Evolutionary conservation across 2,888 invertebrate species (phyloP).

Genomic region (Erebia ligea): DNA sequence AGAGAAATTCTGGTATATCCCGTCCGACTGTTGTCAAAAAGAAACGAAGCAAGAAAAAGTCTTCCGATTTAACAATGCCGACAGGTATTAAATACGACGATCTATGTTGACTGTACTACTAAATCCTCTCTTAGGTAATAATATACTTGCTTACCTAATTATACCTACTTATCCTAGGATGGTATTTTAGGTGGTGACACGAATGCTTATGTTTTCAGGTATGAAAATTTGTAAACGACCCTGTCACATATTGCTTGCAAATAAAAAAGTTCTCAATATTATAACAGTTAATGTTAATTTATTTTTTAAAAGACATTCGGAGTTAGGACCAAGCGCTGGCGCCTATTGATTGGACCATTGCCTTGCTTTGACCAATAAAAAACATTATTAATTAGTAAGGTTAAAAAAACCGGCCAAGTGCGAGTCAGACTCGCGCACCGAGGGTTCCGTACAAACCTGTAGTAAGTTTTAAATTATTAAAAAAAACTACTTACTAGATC

Average conservation of each 20-base stretch:
- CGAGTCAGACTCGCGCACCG: too few species aligned
- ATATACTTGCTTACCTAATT: too few species aligned
- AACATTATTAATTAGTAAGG: too few species aligned
- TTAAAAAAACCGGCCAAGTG: too few species aligned
- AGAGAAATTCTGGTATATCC: constrained; percentile 7
- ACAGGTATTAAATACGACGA: constrained; percentile 35
- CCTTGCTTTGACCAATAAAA: too few species aligned
- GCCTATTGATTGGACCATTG: too few species aligned
- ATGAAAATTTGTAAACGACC: constrained; percentile 4
- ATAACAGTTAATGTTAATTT: constrained; percentile 25
- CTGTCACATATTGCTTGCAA: not conserved
- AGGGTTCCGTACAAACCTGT: too few species aligned
- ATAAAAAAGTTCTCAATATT: constrained; percentile 22
- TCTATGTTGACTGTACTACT: not conserved
- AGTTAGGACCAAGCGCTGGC: too few species aligned
- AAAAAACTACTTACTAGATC: too few species aligned
- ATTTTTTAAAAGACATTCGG: constrained; percentile 24
- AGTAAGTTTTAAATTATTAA: too few species aligned
- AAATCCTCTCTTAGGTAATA: too few species aligned
- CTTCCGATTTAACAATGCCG: constrained; percentile 18
- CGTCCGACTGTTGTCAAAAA: constrained; percentile 43
- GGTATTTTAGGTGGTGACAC: not conserved
- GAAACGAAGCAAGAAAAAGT: constrained; percentile 46
- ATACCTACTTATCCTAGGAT: too few species aligned
- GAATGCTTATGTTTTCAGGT: constrained; percentile 20